phyloP scores from a whole-genome alignment of 1,140 invertebrate genomes.

The Drosophila setifemur region DNA sequence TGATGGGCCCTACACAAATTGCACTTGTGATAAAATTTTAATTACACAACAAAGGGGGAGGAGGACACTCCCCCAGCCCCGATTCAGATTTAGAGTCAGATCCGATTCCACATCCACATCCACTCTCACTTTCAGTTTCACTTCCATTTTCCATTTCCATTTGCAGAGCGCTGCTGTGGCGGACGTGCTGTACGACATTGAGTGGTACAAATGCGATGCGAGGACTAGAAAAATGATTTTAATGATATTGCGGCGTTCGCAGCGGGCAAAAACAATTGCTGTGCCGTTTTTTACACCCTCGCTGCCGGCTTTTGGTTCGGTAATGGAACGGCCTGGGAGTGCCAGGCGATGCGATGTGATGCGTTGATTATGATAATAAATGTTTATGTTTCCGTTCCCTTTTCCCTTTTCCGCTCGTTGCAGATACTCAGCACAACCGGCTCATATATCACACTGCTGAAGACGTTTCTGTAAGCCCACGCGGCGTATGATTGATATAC shows the following conservation, averaged over 20 bases:
- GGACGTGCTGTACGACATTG: conserved; percentile 70
- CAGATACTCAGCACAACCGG: conserved; percentile 80
- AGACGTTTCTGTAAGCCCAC: conserved; percentile 74
- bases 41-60: conserved; percentile 64
- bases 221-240: conserved; percentile 79
- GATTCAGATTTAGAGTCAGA: neutral
- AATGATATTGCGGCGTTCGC: conserved; percentile 78
- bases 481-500: conserved; percentile 71
- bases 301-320: conserved; percentile 68
- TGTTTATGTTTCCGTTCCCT: conserved; percentile 30
- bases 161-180: conserved; percentile 65
- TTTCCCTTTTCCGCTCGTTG: neutral
- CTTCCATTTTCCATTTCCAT: conserved; percentile 8
- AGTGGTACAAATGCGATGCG: conserved; percentile 81
- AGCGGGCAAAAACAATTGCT: conserved; percentile 73
- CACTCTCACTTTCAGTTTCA: neutral
- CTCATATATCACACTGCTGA: conserved; percentile 76
- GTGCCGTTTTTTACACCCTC: conserved; percentile 81
- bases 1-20: conserved; percentile 64
- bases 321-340: conserved; percentile 18
- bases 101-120: conserved; percentile 4
- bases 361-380: conserved; percentile 58
- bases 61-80: neutral
- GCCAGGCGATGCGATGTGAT: conserved; percentile 3
- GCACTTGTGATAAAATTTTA: conserved; percentile 77